These are phyloP conservation scores for Caenorhabditis latens DNA, from an alignment of 1,140 invertebrate species.

Conservation along the genomic window DNA sequence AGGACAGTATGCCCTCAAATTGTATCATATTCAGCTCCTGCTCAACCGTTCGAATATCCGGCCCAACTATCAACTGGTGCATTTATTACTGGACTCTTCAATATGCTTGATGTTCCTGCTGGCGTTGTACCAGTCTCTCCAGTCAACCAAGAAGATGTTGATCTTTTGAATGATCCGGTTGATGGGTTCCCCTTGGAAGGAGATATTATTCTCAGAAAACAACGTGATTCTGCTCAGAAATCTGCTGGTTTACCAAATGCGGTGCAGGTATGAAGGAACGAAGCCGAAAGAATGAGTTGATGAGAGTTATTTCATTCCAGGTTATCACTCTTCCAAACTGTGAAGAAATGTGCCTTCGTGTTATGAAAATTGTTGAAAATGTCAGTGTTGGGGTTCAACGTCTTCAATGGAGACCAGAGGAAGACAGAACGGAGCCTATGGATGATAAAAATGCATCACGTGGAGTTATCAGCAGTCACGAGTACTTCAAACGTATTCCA, in stretches of 20 bases:
- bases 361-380: slow-evolving; percentile 72
- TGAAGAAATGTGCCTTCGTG: slow-evolving; percentile 73
- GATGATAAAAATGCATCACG: neutral
- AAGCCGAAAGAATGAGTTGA: no score
- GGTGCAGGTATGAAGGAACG: slow-evolving; percentile 49
- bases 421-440: neutral
- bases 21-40: slow-evolving; percentile 62
- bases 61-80: slow-evolving; percentile 69
- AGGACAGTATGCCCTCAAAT: no score
- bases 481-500: neutral
- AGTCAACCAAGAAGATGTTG: slow-evolving; percentile 62
- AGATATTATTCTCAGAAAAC: slow-evolving; percentile 21
- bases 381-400: neutral
- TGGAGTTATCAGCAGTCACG: neutral
- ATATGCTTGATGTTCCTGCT: slow-evolving; percentile 64
- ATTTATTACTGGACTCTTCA: slow-evolving; percentile 71
- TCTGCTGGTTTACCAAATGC: slow-evolving; percentile 66
- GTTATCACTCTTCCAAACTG: slow-evolving; percentile 74
- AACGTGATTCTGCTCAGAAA: neutral
- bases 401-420: slow-evolving; percentile 8
- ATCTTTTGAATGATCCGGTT: slow-evolving; percentile 62
- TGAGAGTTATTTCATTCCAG: slow-evolving; percentile 50
- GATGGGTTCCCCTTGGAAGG: slow-evolving; percentile 31
- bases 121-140: slow-evolving; percentile 63
- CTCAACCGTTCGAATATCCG: slow-evolving; percentile 71